phyloP scores from a whole-genome alignment of 2,113 vertebrate genomes.

The Proterorhinus semilunaris region DNA sequence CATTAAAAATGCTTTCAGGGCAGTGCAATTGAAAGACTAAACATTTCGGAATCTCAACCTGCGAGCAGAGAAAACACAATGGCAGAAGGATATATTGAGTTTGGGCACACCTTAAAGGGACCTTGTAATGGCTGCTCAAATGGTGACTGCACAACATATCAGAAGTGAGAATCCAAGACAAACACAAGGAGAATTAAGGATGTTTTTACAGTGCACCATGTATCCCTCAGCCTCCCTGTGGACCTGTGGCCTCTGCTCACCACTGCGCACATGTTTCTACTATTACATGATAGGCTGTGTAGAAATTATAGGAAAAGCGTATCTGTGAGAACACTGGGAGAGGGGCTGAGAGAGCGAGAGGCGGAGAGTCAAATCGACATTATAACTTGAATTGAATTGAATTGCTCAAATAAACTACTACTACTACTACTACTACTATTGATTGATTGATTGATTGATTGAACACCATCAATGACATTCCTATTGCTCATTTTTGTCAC shows the following conservation, averaged over 20 bases:
- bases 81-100: not conserved
- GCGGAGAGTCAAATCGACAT: constrained; percentile 38
- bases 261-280: constrained; percentile 73
- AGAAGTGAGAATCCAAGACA: constrained; percentile 26
- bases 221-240: constrained; percentile 75
- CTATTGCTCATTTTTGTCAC: too few relatives aligned
- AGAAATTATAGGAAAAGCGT: constrained; percentile 71
- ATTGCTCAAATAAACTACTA: too few relatives aligned
- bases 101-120: not conserved
- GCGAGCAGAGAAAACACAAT: not conserved
- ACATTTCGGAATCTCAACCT: not conserved
- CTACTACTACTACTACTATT: too few relatives aligned
- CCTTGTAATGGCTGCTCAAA: not conserved
- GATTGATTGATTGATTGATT: too few relatives aligned
- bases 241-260: constrained; percentile 67
- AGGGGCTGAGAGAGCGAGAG: constrained; percentile 32
- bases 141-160: constrained; percentile 15
- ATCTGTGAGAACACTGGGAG: constrained; percentile 65
- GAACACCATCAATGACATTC: too few relatives aligned
- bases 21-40: constrained; percentile 25
- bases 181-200: constrained; percentile 53
- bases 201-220: constrained; percentile 65
- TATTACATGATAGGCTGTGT: constrained; percentile 73
- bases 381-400: too few relatives aligned
- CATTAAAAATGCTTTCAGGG: constrained; percentile 49